These are phyloP conservation scores for Zosterops borbonicus DNA, from an alignment of 2,113 vertebrate genomes.

Conservation along the genomic window DNA sequence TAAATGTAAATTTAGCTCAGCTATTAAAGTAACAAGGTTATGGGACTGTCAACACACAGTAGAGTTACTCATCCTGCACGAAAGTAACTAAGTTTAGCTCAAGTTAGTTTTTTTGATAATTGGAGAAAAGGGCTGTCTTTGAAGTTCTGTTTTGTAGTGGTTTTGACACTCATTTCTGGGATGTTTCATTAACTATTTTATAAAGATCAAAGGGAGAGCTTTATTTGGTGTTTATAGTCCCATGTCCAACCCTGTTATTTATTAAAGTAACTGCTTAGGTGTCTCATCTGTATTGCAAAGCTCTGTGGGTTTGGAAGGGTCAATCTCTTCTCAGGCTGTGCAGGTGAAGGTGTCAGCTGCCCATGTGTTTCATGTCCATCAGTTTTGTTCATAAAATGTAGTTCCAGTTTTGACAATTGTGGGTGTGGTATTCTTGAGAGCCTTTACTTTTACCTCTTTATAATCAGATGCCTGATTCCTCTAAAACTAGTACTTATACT, in stretches of 20 bases:
- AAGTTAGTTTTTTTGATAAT: neutral
- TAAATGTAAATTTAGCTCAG: neutral
- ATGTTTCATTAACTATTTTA: neutral
- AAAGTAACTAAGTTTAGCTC: conserved; percentile 4
- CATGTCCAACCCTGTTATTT: neutral
- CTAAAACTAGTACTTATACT: neutral
- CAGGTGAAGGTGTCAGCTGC: neutral
- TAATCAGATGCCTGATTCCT: neutral
- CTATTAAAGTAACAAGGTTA: neutral
- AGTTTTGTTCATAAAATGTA: neutral
- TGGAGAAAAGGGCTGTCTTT: neutral
- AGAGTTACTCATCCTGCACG: neutral
- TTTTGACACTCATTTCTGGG: neutral
- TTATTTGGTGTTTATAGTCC: neutral
- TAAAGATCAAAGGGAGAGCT: conserved; percentile 13
- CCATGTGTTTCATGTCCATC: neutral
- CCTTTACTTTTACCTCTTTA: neutral
- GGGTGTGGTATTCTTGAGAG: neutral
- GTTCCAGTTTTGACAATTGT: neutral
- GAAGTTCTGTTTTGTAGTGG: conserved; percentile 1
- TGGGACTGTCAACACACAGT: neutral
- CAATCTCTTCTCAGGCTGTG: neutral
- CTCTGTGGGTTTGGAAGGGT: neutral
- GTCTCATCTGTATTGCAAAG: neutral
- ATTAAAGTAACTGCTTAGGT: neutral